Conservation (phyloP, 2,797 vertebrate genomes). For the Aselliscus stoliczkanus region DNA sequence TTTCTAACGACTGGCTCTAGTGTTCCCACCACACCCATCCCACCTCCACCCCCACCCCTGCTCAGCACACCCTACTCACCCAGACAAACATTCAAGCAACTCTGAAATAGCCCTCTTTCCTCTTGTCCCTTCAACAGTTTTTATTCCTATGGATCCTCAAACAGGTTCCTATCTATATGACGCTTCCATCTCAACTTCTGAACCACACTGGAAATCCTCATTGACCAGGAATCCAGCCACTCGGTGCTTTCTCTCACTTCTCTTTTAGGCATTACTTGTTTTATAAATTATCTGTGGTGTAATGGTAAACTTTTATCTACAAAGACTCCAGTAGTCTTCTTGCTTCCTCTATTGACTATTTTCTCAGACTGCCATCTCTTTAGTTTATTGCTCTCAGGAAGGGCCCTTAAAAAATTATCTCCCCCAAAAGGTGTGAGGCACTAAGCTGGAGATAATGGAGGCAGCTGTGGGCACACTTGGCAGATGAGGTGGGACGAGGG, state of each 20-base stretch:
- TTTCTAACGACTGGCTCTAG: too few species aligned
- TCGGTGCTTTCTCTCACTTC: not conserved
- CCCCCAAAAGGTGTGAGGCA: not conserved
- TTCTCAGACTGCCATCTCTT: not conserved
- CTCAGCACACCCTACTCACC: not conserved
- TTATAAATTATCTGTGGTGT: not conserved
- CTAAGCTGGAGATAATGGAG: not conserved
- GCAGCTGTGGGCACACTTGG: not conserved
- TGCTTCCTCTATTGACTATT: not conserved
- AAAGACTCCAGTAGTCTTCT: not conserved
- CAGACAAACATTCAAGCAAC: not conserved
- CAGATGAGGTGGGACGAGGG: not conserved
- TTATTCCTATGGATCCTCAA: not conserved
- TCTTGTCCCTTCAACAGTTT: not conserved
- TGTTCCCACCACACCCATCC: not conserved
- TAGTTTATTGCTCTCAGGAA: not conserved
- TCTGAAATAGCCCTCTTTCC: not conserved
- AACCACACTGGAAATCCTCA: not conserved
- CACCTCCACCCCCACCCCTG: not conserved
- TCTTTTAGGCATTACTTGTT: not conserved
- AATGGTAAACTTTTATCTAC: not conserved
- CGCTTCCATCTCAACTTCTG: not conserved
- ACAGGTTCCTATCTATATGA: not conserved
- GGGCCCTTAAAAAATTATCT: not conserved
- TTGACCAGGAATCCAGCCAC: not conserved